phyloP scores from a whole-genome alignment of 2,888 invertebrate species.

The Tachina lurida region DNA sequence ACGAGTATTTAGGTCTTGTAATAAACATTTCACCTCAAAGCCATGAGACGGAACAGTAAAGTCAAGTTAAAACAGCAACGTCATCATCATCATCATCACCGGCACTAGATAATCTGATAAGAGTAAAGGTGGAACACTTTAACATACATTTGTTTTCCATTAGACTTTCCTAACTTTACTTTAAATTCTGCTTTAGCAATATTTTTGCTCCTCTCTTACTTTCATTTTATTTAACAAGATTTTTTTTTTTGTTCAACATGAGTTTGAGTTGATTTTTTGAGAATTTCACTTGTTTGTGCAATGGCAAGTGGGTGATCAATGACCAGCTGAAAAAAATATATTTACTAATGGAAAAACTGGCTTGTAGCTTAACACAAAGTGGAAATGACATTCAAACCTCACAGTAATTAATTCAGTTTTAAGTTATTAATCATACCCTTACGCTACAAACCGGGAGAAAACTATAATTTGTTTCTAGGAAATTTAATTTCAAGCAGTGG shows the following conservation, averaged over 20 bases:
- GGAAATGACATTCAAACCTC: not conserved
- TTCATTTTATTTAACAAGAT: conserved; percentile 36
- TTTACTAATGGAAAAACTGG: conserved; percentile 67
- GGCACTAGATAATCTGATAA: conserved; percentile 39
- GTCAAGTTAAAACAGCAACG: conserved; percentile 28
- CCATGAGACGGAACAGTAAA: conserved; percentile 45
- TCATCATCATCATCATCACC: not conserved
- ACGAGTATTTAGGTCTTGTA: conserved; percentile 38
- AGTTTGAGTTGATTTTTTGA: conserved; percentile 57
- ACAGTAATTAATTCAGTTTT: no score
- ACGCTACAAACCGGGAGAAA: no score
- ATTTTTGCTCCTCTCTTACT: conserved; percentile 10
- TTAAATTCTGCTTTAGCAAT: not conserved
- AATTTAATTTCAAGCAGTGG: no score
- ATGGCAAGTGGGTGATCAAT: conserved; percentile 29
- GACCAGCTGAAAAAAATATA: conserved; percentile 42
- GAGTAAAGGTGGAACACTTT: conserved; percentile 64
- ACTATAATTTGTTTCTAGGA: no score
- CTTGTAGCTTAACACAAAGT: not conserved
- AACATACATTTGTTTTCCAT: conserved; percentile 61
- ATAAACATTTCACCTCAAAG: conserved; percentile 63
- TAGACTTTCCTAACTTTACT: not conserved
- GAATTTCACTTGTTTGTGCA: conserved; percentile 55
- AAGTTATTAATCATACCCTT: no score
- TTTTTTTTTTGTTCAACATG: conserved; percentile 34